phyloP scores from a whole-genome alignment of 2,113 vertebrate species.

The Myiopsitta monachus region DNA sequence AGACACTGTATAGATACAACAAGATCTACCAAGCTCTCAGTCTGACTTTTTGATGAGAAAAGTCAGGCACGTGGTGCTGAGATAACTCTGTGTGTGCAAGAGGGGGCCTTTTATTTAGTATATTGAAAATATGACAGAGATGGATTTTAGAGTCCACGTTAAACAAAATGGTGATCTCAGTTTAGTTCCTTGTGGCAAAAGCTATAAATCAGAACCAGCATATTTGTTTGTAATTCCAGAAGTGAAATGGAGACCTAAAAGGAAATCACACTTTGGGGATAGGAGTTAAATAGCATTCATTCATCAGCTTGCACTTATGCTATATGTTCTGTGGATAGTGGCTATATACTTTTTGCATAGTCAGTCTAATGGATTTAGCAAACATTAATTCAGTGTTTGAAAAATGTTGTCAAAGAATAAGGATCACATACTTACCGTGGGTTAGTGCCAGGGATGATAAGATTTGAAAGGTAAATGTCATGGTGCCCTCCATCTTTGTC shows the following conservation, averaged over 20 bases:
- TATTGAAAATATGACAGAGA: neutral
- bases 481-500: neutral
- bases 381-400: neutral
- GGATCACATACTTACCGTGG: neutral
- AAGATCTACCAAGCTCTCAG: neutral
- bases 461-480: neutral
- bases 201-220: neutral
- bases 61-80: neutral
- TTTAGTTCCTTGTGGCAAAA: neutral
- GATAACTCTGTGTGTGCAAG: neutral
- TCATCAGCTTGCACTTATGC: neutral
- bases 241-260: neutral
- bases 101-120: neutral
- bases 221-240: neutral
- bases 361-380: neutral
- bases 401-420: neutral
- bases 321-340: neutral
- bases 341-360: neutral
- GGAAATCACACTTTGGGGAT: neutral
- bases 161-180: neutral
- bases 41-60: neutral
- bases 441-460: neutral
- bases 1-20: neutral
- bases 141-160: neutral
- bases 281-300: neutral